phyloP scores from a whole-genome alignment of 1,140 invertebrate species.

The Venustaconcha ellipsiformis region DNA sequence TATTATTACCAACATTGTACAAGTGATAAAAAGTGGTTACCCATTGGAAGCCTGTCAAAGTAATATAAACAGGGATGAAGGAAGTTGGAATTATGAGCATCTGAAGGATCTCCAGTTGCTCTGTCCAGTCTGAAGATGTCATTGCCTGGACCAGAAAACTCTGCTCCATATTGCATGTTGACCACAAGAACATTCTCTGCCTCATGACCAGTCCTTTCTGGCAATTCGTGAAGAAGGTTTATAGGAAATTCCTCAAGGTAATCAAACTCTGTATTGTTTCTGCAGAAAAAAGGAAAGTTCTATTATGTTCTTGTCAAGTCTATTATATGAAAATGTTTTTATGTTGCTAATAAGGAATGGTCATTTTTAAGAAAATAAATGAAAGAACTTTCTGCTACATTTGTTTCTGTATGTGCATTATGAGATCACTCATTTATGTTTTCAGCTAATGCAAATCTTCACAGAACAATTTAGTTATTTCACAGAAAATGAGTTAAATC shows the following conservation, averaged over 20 bases:
- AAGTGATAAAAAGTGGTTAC: slow-evolving; percentile 42
- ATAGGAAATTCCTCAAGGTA: slow-evolving; percentile 70
- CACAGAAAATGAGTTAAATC: no score
- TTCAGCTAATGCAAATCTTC: no score
- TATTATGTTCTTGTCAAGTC: no score
- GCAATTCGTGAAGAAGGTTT: slow-evolving; percentile 63
- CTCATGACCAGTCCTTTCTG: slow-evolving; percentile 58
- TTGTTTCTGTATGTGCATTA: no score
- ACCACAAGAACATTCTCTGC: slow-evolving; percentile 61
- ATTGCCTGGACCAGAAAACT: slow-evolving; percentile 71
- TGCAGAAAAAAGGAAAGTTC: slow-evolving; percentile 30
- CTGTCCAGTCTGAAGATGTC: slow-evolving; percentile 70
- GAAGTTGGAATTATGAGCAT: slow-evolving; percentile 71
- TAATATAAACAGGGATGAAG: slow-evolving; percentile 71
- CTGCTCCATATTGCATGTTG: slow-evolving; percentile 69
- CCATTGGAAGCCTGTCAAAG: slow-evolving; percentile 66
- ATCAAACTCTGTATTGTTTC: slow-evolving; percentile 47
- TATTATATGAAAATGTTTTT: no score
- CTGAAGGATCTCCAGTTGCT: slow-evolving; percentile 67
- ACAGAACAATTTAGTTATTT: no score
- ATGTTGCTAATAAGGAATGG: no score
- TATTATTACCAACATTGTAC: background rate
- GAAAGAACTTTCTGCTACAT: no score
- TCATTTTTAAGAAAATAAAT: no score
- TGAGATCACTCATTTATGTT: no score